Base-by-base conservation (phyloP, 2,888 invertebrate genomes). In the Ametastegia equiseti region DNA sequence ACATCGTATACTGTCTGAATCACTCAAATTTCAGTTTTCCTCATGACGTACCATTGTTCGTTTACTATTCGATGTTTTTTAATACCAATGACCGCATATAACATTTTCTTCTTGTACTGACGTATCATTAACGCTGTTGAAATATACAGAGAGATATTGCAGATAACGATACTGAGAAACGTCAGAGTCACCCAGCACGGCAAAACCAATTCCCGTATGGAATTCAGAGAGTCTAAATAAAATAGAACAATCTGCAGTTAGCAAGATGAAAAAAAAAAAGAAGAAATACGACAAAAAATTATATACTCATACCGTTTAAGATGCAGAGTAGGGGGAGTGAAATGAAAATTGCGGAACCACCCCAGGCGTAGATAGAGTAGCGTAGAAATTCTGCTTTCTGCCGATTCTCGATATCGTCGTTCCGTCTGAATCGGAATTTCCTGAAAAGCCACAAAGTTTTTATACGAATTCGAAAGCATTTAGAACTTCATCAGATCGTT, bases 321-420 rank as follows among this genome's bases (percentile, higher is more conserved):
- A 50, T 50, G 19, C n/a, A 19, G 7, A 36, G 23, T 9, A 65
- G 13, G 15, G 9, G 9, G 1, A 9, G 36, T 36, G n/a, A 30
- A 57, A 13, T 9, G 27, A 1, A 27, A 7, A 57, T 5, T 2
- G 2, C 36, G 15, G 65, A 23, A 36, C 13, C 23, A 36, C 11
- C n/a, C 65, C 65, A 65, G 36, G 33, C 65, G 36, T n/a, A 65
- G 65, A 65, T n/a, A 7, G 65, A 65, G 19, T 65, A 65, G 5
- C n/a, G 15, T 15, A 65, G 15, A 15, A 65, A 65, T 11, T 30
- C 36, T 19, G n/a, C 7, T 30, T 7, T 65, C n/a, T 36, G 19
- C n/a, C 60, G 15, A 15, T 33, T 3, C 30, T 36, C 19, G 9
- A 19, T 33, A 36, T 36, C 36, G 6, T 36, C 19, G 7, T 36